These are phyloP conservation scores for Caenorhabditis afra DNA, from an alignment of 2,888 invertebrate species.

Conservation along the genomic window DNA sequence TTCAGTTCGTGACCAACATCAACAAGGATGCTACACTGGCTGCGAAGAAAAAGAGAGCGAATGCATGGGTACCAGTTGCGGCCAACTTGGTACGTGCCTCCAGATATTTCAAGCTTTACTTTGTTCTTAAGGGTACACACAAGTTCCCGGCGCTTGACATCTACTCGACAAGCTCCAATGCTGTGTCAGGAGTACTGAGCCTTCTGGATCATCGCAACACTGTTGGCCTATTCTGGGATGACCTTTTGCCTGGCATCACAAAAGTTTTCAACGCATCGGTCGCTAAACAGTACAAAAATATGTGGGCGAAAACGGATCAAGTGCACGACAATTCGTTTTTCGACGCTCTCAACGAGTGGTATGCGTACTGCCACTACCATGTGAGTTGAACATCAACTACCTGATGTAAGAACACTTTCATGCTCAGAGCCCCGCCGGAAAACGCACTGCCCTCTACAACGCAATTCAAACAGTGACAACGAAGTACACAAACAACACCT, in stretches of 20 bases:
- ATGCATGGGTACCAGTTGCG: constrained; percentile 25
- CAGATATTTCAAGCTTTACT: neutral
- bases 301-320: constrained; percentile 58
- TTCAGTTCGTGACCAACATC: constrained; percentile 44
- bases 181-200: constrained; percentile 12
- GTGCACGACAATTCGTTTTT: constrained; percentile 54
- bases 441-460: constrained; percentile 56
- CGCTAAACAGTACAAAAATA: constrained; percentile 44
- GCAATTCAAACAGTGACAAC: constrained; percentile 48
- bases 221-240: constrained; percentile 52
- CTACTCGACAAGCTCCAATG: constrained; percentile 29
- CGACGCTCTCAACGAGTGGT: constrained; percentile 60
- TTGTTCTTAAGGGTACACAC: constrained; percentile 39
- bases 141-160: constrained; percentile 40
- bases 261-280: constrained; percentile 42
- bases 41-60: constrained; percentile 41
- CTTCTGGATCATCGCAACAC: constrained; percentile 55
- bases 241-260: constrained; percentile 25
- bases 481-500: constrained; percentile 52
- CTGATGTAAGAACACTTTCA: neutral
- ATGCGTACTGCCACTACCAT: constrained; percentile 58
- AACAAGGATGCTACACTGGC: constrained; percentile 45
- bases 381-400: constrained; percentile 22
- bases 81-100: constrained; percentile 22
- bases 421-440: constrained; percentile 51